Base-by-base conservation (phyloP, 2,797 vertebrate genomes). In the Sandelia bainsii region DNA sequence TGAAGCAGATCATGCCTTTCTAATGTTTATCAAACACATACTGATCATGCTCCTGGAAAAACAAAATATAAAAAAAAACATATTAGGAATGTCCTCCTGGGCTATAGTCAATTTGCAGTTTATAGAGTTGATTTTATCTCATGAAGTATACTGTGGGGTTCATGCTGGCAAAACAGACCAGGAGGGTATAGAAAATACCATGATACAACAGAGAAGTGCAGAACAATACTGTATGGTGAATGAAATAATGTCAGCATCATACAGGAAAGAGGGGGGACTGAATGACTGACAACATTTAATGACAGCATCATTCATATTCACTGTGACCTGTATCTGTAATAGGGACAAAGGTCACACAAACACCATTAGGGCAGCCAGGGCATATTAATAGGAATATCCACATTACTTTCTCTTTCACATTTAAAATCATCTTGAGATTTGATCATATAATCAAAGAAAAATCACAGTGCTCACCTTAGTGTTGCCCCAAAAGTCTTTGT, bases 401-500 rank as follows among this genome's bases (percentile, higher is more conserved):
- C 29, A 7, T 76, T 2, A 32, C 44, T 40, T 45, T 34, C 13
- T 37, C 25, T 51, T 56, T 53, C 27, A 34, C 8, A 22, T 16
- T 3, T 20, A 46, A 62, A 63, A 13, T 1, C 2, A 53, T 13
- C 0, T 25, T 6, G 19, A 62, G 3, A 52, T 3, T 1, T 37
- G 1, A 17, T 39, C 8, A 20, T 17, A 32, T 68, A 12, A 20
- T 23, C 7, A 44, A 23, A 62, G 13, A n/a, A 50, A 60, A 51
- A 27, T 17, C 12, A 42, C 44, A 11, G 11, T 1, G 0, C 68
- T 87, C 63, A 99, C 98, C 96, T 98, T 98, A 19, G 98, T 99
- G 86, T 97, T 96, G 89, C 98, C 98, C 93, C 98, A 95, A 86
- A 99, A 99, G 79, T 98, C 96, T 91, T 93, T 96, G 91, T 99